Conservation (phyloP, 2,888 invertebrate species). For the Halictus ligatus region DNA sequence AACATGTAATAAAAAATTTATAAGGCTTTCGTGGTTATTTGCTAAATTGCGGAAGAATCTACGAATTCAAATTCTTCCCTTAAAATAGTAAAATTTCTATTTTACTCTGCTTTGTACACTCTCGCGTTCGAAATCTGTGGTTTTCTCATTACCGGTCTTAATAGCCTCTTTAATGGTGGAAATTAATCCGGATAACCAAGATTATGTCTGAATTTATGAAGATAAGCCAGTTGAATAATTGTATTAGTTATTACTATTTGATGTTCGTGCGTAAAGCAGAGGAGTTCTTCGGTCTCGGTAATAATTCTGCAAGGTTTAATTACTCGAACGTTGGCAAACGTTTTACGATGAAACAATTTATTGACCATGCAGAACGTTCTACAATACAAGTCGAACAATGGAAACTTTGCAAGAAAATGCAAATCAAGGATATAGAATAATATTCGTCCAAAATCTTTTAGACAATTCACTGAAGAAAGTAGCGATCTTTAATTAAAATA, state of each 20-base stretch:
- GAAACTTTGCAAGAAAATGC: background rate
- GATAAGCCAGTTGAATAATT: background rate
- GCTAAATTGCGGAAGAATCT: background rate
- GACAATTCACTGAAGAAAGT: background rate
- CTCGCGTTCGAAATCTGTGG: background rate
- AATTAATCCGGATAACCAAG: background rate
- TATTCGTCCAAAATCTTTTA: background rate
- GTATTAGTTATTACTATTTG: background rate
- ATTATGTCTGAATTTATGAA: background rate
- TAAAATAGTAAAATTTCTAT: background rate
- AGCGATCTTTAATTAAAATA: background rate
- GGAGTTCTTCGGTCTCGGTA: background rate
- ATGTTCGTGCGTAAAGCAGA: background rate
- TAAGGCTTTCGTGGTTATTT: too few species aligned
- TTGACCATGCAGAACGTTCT: background rate
- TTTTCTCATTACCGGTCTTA: background rate
- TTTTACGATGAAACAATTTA: background rate
- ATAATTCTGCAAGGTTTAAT: background rate
- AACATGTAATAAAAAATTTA: background rate
- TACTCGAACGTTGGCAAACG: background rate
- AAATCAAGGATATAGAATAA: too few species aligned
- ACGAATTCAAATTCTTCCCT: too few species aligned
- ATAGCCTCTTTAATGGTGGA: background rate
- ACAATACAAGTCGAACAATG: background rate
- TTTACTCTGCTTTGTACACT: background rate